A percentile compares a stretch with the other conserved stretches of the same genome.
phyloP scores from a whole-genome alignment of 2,113 vertebrate species.

The Osmerus eperlanus region DNA sequence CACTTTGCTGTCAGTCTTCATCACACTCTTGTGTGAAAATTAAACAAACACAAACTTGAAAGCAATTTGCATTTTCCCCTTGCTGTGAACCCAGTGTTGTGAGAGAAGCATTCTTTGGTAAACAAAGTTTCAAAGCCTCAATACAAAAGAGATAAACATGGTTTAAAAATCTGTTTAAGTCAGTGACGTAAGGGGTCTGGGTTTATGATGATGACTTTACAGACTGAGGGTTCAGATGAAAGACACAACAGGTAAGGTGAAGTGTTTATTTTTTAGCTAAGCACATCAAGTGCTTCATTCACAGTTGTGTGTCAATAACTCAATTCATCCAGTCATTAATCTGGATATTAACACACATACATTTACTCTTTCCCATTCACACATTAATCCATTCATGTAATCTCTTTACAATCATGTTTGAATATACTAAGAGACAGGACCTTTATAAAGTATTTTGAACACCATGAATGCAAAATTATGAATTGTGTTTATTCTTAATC shows the following conservation, averaged over 20 bases:
- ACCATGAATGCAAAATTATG: too few relatives aligned
- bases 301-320: not conserved
- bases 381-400: too few relatives aligned
- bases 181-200: not conserved
- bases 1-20: not conserved
- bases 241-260: too few relatives aligned
- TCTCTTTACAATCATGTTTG: too few relatives aligned
- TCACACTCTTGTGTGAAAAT: conserved; percentile 4
- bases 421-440: too few relatives aligned
- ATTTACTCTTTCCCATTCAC: too few relatives aligned
- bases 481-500: too few relatives aligned
- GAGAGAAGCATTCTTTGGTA: not conserved
- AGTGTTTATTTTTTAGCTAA: too few relatives aligned
- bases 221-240: too few relatives aligned
- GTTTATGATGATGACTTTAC: not conserved
- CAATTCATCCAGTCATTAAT: not conserved
- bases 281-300: not conserved
- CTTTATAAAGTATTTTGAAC: too few relatives aligned
- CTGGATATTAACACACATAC: not conserved
- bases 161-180: not conserved
- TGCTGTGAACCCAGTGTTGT: conserved; percentile 11
- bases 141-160: not conserved
- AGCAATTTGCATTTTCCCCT: conserved; percentile 41
- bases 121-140: not conserved
- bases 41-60: not conserved